phyloP scores from a whole-genome alignment of 2,888 invertebrate genomes.

The Cryptocheilus praepositus region DNA sequence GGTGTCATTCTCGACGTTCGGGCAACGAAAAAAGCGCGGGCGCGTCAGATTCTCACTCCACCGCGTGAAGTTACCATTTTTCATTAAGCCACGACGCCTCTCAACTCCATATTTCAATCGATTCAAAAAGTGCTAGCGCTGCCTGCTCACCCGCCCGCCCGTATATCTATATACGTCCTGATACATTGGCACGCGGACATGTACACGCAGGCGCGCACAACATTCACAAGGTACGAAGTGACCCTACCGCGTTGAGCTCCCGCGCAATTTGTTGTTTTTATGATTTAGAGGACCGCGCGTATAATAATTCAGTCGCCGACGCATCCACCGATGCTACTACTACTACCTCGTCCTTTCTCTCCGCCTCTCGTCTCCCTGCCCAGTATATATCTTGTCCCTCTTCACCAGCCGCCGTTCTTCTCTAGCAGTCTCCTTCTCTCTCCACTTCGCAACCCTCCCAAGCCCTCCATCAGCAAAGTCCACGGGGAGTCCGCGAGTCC shows the following conservation, averaged over 20 bases:
- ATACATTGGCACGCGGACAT: neutral
- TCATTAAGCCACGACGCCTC: conserved; percentile 60
- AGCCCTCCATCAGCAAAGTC: conserved; percentile 62
- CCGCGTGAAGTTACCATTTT: conserved; percentile 63
- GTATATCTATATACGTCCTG: conserved; percentile 23
- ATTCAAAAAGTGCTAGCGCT: conserved; percentile 59
- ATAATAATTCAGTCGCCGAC: conserved; percentile 66
- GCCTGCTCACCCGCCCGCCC: conserved; percentile 7
- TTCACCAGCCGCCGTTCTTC: conserved; percentile 12
- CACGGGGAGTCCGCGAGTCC: conserved; percentile 61
- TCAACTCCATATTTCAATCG: conserved; percentile 67
- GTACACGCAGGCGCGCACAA: conserved; percentile 9
- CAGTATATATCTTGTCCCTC: neutral
- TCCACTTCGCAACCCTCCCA: conserved; percentile 35
- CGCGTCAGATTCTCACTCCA: conserved; percentile 9
- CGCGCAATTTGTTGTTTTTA: conserved; percentile 70
- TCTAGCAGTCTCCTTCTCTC: conserved; percentile 3
- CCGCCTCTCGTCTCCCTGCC: conserved; percentile 1
- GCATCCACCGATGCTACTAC: conserved; percentile 36
- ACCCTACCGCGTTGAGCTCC: conserved; percentile 36
- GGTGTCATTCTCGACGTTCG: no score
- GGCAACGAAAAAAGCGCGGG: neutral
- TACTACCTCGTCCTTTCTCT: conserved; percentile 15
- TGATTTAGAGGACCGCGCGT: conserved; percentile 66
- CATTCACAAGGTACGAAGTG: neutral